A percentile compares a stretch with the other conserved stretches of the same genome.
phyloP scores from a whole-genome alignment of 2,113 vertebrate species.

The western clawed frog (Xenopus tropicalis) region UCB_Xtro_10.0 CM004447.2:78566501-78567000 shows the following conservation, averaged over 20 bases:
- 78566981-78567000: too few relatives aligned
- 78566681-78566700: constrained; percentile 51
- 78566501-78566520: constrained; percentile 46
- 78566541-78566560: constrained; percentile 46
- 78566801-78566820: constrained; percentile 13
- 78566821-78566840: constrained; percentile 7
- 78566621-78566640: constrained; percentile 55
- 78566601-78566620: constrained; percentile 45
- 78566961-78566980: constrained; percentile 1
- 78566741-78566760: constrained; percentile 46
- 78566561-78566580: constrained; percentile 37
- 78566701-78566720: constrained; percentile 33
- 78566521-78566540: constrained; percentile 43
- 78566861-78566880: background rate
- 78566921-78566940: background rate
- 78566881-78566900: background rate
- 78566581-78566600: constrained; percentile 38
- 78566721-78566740: constrained; percentile 37
- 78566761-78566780: constrained; percentile 45
- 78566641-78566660: constrained; percentile 61
- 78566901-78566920: too few relatives aligned
- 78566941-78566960: background rate
- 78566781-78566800: constrained; percentile 41
- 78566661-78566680: constrained; percentile 52
- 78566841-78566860: background rate